These are phyloP conservation scores for Prochilodus magdalenae DNA, from an alignment of 2,113 vertebrate species.

Conservation along the genomic window DNA sequence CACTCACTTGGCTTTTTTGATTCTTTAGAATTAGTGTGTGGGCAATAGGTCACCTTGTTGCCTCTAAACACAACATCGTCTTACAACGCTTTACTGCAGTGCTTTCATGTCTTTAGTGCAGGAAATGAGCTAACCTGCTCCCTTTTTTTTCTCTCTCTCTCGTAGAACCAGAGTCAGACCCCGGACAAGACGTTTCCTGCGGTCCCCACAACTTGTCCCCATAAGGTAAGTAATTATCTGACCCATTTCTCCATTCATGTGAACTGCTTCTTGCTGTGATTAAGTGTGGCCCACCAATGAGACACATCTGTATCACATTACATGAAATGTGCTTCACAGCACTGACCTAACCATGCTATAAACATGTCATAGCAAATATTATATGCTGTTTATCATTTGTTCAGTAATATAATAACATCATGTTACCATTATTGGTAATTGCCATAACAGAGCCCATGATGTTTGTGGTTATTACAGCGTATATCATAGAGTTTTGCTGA, in stretches of 20 bases:
- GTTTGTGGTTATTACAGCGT: no score
- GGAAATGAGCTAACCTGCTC: conserved; percentile 47
- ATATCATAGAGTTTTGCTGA: no score
- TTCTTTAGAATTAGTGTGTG: conserved; percentile 38
- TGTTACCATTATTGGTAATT: no score
- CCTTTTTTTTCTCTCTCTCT: conserved; percentile 68
- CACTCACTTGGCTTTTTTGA: conserved; percentile 35
- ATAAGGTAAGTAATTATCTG: conserved; percentile 75
- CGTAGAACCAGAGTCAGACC: conserved; percentile 76
- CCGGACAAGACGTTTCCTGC: conserved; percentile 76
- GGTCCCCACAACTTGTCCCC: conserved; percentile 74
- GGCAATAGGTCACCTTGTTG: conserved; percentile 41
- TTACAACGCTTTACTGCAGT: neutral
- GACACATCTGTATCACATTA: neutral
- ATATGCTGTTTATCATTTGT: no score
- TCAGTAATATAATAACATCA: no score
- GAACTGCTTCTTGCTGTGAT: neutral
- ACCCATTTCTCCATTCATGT: conserved; percentile 10
- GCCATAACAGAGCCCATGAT: no score
- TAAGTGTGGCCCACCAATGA: neutral
- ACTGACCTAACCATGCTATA: no score
- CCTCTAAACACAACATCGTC: conserved; percentile 26
- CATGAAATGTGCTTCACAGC: no score
- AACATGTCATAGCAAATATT: no score
- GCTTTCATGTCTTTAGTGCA: neutral